Evolutionary conservation across 2,113 vertebrate species (phyloP).

Genomic region (Thamnaconus septentrionalis): DNA sequence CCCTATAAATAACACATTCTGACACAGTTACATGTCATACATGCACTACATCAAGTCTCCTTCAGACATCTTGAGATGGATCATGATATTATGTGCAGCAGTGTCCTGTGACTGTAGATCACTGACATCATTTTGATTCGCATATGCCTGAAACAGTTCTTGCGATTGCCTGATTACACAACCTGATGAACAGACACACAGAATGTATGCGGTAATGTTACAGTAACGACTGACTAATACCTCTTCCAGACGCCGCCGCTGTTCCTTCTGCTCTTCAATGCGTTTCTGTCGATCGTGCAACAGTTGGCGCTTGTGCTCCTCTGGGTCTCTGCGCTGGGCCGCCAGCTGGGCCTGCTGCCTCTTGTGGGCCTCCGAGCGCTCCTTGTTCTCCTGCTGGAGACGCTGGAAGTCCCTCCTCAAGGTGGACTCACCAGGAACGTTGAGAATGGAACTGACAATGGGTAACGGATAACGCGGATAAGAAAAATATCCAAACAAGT

Average conservation of each 20-base stretch:
- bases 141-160: too few relatives aligned
- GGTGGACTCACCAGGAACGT: conserved; percentile 90
- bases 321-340: conserved; percentile 85
- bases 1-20: too few relatives aligned
- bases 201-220: too few relatives aligned
- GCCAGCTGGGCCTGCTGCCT: conserved; percentile 85
- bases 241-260: conserved; percentile 87
- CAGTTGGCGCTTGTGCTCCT: conserved; percentile 90
- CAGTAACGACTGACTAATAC: conserved; percentile 52
- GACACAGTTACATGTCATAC: too few relatives aligned
- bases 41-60: too few relatives aligned
- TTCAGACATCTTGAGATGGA: too few relatives aligned
- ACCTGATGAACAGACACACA: too few relatives aligned
- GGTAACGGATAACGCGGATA: background rate
- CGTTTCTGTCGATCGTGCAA: conserved; percentile 89
- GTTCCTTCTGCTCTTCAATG: conserved; percentile 91
- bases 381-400: conserved; percentile 92
- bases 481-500: background rate
- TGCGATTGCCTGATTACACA: too few relatives aligned
- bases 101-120: too few relatives aligned
- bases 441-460: conserved; percentile 86
- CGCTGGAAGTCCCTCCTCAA: conserved; percentile 88
- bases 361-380: conserved; percentile 85
- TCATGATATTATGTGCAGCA: too few relatives aligned
- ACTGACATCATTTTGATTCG: too few relatives aligned